Evolutionary conservation across 2,797 vertebrate species (phyloP), one percentile per base, ranked within the genome.

Genomic region (Valencia hispanica): DNA sequence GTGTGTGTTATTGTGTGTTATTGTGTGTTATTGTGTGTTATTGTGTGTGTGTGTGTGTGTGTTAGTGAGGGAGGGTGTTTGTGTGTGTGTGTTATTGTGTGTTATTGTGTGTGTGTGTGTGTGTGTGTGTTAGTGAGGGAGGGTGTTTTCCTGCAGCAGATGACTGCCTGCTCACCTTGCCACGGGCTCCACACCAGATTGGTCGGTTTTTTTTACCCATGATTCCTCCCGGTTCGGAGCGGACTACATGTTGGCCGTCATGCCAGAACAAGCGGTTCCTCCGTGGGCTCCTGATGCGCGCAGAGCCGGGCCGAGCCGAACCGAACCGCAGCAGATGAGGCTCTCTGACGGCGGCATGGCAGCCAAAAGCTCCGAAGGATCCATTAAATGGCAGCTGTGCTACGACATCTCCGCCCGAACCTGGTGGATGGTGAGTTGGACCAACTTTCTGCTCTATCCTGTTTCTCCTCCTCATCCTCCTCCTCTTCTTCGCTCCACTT

Each of bases 341-440:
- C 96, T 97, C 96, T 96, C 97, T 97, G 98, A 98, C 97, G 96
- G 97, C 97, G 96, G 96, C 92, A 99, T 99, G 98, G 98, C 98
- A 97, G 97, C 95, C 90, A 98, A 97, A 96, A 96, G 95, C 96
- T 95, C 98, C 94, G 98, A 99, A 94, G 97, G 98, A 90, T 99
- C 98, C 96, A 98, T 99, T 97, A 99, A 99, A 97, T 99, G 98
- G 98, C 98, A 99, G 96, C 98, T 99, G 91, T 99, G 98, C 97
- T 99, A 99, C 97, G 98, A 99, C 97, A 99, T 99, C 97, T 99
- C 98, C 90, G 98, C 98, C 97, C 96, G 98, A 96, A 99, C 98
- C 95, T 99, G 98, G 98, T 99, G 98, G 98, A 99, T 99, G 98
- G 98, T 99, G 95, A 97, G 98, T 39, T 41, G 63, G 36, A 41